phyloP scores from a whole-genome alignment of 2,113 vertebrate genomes.

The Tyrannus savana region DNA sequence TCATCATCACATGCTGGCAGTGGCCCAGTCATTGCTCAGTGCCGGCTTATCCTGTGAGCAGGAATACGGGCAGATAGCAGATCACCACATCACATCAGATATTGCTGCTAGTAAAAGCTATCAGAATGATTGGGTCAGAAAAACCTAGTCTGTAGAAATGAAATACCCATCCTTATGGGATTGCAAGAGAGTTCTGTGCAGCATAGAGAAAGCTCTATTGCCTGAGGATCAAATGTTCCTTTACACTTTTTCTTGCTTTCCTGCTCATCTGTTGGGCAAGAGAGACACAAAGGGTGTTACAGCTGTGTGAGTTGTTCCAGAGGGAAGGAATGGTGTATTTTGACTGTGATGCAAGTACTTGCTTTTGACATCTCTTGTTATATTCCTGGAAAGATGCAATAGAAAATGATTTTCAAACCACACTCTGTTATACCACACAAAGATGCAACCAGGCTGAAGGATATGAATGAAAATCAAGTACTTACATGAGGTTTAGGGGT shows the following conservation, averaged over 20 bases:
- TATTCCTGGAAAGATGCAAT: neutral
- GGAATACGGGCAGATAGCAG: neutral
- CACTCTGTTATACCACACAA: neutral
- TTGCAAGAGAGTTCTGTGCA: neutral
- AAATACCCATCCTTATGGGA: neutral
- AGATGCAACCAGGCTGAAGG: neutral
- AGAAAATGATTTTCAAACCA: neutral
- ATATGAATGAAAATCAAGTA: neutral
- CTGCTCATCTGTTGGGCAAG: neutral
- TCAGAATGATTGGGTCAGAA: neutral
- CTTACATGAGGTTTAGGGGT: neutral
- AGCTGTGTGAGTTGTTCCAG: neutral
- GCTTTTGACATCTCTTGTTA: neutral
- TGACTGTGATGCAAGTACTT: neutral
- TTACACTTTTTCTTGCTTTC: neutral
- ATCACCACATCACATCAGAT: neutral
- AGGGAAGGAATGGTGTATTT: neutral
- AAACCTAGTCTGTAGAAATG: accelerated
- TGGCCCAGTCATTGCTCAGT: neutral
- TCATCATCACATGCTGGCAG: neutral
- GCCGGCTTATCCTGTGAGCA: neutral
- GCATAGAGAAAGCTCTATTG: neutral
- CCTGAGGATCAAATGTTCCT: neutral
- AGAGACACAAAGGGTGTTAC: neutral
- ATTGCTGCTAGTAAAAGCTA: neutral